Evolutionary conservation across 2,888 invertebrate species (phyloP).

Genomic region (Drosophila kokeensis): DNA sequence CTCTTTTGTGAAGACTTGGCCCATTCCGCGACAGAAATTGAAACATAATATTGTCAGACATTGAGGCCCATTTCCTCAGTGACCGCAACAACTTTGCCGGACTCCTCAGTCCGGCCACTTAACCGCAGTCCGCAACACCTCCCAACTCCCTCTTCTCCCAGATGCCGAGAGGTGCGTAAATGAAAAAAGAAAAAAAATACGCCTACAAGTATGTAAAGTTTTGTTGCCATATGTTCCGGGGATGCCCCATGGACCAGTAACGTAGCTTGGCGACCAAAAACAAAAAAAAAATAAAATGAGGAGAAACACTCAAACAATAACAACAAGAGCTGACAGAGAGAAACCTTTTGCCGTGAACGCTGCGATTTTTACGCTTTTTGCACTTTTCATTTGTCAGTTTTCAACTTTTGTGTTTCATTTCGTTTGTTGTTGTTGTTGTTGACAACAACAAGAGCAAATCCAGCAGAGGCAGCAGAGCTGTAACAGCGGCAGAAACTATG

Average conservation of each 20-base stretch:
- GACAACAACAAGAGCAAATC: constrained; percentile 56
- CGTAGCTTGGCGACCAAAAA: constrained; percentile 48
- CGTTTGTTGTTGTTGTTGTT: constrained; percentile 55
- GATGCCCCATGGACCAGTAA: constrained; percentile 74
- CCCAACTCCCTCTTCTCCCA: neutral
- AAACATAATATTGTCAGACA: constrained; percentile 82
- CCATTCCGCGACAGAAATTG: constrained; percentile 63
- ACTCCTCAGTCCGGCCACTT: constrained; percentile 60
- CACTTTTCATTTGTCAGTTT: constrained; percentile 79
- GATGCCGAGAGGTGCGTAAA: constrained; percentile 74
- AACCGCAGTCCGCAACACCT: constrained; percentile 55
- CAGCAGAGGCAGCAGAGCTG: constrained; percentile 8
- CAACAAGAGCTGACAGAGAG: constrained; percentile 41
- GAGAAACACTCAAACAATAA: constrained; percentile 15
- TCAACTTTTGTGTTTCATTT: constrained; percentile 16
- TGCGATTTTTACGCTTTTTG: constrained; percentile 75
- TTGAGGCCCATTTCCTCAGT: constrained; percentile 79
- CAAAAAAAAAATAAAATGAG: constrained; percentile 37
- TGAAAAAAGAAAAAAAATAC: constrained; percentile 55
- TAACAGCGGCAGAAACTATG: constrained; percentile 49
- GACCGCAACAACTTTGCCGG: constrained; percentile 74
- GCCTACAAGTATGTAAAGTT: constrained; percentile 78
- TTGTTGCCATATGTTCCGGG: constrained; percentile 73
- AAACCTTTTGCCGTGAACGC: constrained; percentile 57
- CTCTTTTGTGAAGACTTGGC: neutral